Base-by-base conservation (phyloP, 2,888 invertebrate species). In the Pachydiplax longipennis region DNA sequence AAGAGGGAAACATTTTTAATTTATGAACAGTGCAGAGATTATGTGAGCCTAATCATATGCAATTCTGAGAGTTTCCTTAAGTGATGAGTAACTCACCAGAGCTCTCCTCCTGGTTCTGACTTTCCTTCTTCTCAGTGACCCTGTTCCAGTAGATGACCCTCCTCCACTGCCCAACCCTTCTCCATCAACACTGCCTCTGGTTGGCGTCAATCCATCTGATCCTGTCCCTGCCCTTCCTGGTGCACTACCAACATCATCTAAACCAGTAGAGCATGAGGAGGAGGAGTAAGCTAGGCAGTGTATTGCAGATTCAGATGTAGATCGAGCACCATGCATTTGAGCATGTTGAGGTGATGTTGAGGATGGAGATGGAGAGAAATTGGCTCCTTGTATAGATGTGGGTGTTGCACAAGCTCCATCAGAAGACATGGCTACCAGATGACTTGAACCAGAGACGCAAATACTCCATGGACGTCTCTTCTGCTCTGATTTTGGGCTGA, bases 41-140 rank as follows among this genome's bases (percentile, higher is more conserved):
- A 53, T 18, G 18, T 1, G 0, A 44, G 4, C 8, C 8, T 44
- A 10, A 8, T 44, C 8, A 8, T 8, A 44, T 44, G 44, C 44
- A 6, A 44, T 44, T 44, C 44, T 44, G 44, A 10, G 0, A 44
- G 44, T 6, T 18, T 53, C 1, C 5, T 53, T 1, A 53, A 53
- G 53, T 53, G 18, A 53, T 18, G 0, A 53, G 5, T 53, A 53
- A 91, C 93, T 93, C 92, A 94, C 94, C 93, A 94, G 91, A 90
- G 93, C 94, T 92, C 94, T 94, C 92, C 94, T 94, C 91, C 94
- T 93, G 87, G 94, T 93, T 92, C 94, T 93, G 91, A 94, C 93
- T 92, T 94, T 95, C 92, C 94, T 94, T 91, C 94, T 93, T 82
- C 95, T 93, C 90, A 94, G 92, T 35, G 94, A 94, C 92, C 94